Evolutionary conservation across 1,140 invertebrate species (phyloP).

Genomic region (Drosophila punjabiensis): DNA sequence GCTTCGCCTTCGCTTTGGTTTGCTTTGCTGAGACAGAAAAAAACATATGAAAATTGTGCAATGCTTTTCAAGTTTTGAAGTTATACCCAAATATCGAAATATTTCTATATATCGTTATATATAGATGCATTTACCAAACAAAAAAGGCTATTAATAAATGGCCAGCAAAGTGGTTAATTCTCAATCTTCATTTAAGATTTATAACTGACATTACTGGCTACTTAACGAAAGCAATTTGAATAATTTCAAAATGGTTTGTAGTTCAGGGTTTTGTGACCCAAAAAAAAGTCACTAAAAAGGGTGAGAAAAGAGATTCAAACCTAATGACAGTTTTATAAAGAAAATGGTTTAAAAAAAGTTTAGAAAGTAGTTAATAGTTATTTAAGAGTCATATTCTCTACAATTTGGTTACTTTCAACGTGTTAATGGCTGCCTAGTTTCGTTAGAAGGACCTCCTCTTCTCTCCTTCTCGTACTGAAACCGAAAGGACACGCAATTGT

Average conservation of each 20-base stretch:
- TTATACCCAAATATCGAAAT: constrained; percentile 8
- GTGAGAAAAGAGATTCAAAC: background rate
- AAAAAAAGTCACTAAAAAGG: background rate
- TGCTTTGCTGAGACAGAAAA: constrained; percentile 3
- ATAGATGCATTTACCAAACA: background rate
- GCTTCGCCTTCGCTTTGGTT: constrained; percentile 36
- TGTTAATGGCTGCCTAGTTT: background rate
- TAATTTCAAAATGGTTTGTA: background rate
- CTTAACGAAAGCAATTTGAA: constrained; percentile 10
- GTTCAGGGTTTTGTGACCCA: no score
- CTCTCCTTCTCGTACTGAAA: background rate
- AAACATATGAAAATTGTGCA: constrained; percentile 45
- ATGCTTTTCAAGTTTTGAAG: constrained; percentile 49
- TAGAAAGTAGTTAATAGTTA: no score
- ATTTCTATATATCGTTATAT: background rate
- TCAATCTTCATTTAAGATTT: constrained; percentile 14
- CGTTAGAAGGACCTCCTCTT: background rate
- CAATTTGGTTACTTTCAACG: background rate
- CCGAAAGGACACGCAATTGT: constrained; percentile 37
- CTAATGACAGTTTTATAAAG: background rate
- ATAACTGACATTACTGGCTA: constrained; percentile 30
- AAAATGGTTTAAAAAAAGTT: background rate
- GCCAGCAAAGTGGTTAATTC: constrained; percentile 15
- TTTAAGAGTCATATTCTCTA: background rate
- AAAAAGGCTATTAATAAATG: background rate